Evolutionary conservation across 2,113 vertebrate species (phyloP).

Genomic region (Corythornis madagascariensis): DNA sequence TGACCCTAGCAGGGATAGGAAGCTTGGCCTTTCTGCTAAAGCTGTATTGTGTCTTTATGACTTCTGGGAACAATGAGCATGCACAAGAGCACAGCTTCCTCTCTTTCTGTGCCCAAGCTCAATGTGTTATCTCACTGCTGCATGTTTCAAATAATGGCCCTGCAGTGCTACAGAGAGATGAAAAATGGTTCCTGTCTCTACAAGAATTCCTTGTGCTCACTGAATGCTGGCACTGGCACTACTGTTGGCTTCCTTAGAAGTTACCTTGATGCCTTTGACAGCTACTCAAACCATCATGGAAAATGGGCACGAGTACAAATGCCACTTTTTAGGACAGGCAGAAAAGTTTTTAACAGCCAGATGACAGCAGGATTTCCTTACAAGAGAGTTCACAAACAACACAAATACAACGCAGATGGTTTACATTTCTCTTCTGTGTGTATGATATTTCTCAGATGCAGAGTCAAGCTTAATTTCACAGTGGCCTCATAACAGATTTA

Average conservation of each 20-base stretch:
- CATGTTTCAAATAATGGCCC: constrained; percentile 35
- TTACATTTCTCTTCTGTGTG: background rate
- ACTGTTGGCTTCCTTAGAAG: constrained; percentile 49
- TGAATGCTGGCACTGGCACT: constrained; percentile 29
- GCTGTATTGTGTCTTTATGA: constrained; percentile 14
- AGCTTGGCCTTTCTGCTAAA: background rate
- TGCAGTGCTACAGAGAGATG: background rate
- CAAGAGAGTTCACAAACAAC: background rate
- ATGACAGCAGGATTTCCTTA: constrained; percentile 39
- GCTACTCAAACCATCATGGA: constrained; percentile 65
- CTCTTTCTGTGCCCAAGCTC: background rate
- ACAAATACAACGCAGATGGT: background rate
- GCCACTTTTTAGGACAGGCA: constrained; percentile 6
- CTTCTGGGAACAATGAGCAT: background rate
- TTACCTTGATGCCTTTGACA: constrained; percentile 45
- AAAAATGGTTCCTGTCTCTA: constrained; percentile 32
- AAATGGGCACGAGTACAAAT: constrained; percentile 61
- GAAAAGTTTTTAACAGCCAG: constrained; percentile 18
- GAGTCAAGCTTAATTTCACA: background rate
- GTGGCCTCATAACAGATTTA: background rate
- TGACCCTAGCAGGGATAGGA: background rate
- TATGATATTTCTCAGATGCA: background rate
- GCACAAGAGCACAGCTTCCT: constrained; percentile 31
- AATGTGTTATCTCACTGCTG: constrained; percentile 42
- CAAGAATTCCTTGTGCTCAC: constrained; percentile 17